These are phyloP conservation scores for Psophia crepitans DNA, from an alignment of 2,113 vertebrate genomes.

Conservation along the genomic window DNA sequence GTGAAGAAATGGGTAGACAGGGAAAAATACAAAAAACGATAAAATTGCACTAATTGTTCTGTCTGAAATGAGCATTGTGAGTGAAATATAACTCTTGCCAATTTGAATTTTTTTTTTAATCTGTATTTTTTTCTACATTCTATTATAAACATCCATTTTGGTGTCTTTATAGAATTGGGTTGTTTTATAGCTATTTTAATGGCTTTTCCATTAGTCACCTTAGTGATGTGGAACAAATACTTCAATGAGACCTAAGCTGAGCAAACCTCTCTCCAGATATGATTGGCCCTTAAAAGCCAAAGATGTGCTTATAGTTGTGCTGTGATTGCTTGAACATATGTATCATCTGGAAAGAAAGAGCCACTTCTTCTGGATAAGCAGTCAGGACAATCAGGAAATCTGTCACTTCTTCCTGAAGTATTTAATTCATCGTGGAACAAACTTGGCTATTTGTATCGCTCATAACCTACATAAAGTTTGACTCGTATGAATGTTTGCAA, in stretches of 20 bases:
- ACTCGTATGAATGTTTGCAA: background rate
- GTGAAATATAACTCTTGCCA: background rate
- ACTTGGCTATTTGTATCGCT: background rate
- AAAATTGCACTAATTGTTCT: constrained; percentile 2
- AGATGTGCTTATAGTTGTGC: background rate
- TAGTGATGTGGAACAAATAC: constrained; percentile 17
- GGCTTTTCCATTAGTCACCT: constrained; percentile 39
- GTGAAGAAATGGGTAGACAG: background rate
- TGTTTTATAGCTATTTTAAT: constrained; percentile 10
- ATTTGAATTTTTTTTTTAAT: background rate
- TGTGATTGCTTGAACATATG: background rate
- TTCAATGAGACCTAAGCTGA: background rate
- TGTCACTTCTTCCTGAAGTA: background rate
- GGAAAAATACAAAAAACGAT: background rate
- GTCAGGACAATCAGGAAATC: background rate
- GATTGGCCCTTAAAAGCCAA: background rate
- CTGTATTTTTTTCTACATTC: background rate
- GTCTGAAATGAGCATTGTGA: background rate
- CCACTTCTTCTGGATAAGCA: background rate
- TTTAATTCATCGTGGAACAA: background rate
- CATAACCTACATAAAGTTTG: background rate
- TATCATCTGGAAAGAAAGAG: background rate
- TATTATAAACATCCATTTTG: background rate
- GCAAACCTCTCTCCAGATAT: background rate
- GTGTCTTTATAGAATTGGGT: background rate